phyloP scores from a whole-genome alignment of 2,888 invertebrate genomes.

The Stenurella melanura region DNA sequence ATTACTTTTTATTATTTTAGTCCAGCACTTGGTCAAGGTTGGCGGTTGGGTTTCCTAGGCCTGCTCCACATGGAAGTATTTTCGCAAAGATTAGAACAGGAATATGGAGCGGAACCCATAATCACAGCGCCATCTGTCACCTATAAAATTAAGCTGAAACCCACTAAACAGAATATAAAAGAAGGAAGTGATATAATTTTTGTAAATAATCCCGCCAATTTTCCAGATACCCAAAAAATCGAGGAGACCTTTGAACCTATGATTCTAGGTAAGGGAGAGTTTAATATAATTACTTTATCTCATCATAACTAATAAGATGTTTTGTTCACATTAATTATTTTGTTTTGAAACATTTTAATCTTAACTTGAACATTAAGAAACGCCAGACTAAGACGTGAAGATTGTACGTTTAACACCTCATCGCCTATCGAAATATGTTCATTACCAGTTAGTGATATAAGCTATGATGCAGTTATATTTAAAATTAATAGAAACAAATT shows the following conservation, averaged over 20 bases:
- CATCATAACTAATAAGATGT: too few relatives aligned
- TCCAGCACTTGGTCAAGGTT: constrained; percentile 91
- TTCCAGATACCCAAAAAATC: constrained; percentile 82
- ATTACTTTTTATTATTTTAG: constrained; percentile 72
- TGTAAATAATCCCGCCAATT: constrained; percentile 84
- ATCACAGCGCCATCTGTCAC: constrained; percentile 91
- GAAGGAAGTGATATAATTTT: constrained; percentile 78
- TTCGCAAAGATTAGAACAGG: constrained; percentile 88
- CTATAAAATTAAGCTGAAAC: constrained; percentile 85
- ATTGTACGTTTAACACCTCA: too few relatives aligned
- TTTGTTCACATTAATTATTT: too few relatives aligned
- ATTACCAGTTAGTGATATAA: too few relatives aligned
- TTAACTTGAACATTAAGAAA: too few relatives aligned
- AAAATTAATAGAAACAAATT: too few relatives aligned
- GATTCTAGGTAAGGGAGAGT: constrained; percentile 79
- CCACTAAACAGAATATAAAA: constrained; percentile 82
- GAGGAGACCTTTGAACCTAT: constrained; percentile 90
- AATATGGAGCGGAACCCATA: constrained; percentile 87
- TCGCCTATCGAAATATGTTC: too few relatives aligned
- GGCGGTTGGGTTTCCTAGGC: constrained; percentile 91
- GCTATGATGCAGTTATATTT: too few relatives aligned
- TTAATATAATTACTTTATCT: too few relatives aligned
- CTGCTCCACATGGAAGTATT: constrained; percentile 92
- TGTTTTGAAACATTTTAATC: too few relatives aligned
- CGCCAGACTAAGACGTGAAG: too few relatives aligned